Evolutionary conservation across 2,888 invertebrate species (phyloP), one percentile per base, ranked within the genome.

Genomic region (Agriotes lineatus): DNA sequence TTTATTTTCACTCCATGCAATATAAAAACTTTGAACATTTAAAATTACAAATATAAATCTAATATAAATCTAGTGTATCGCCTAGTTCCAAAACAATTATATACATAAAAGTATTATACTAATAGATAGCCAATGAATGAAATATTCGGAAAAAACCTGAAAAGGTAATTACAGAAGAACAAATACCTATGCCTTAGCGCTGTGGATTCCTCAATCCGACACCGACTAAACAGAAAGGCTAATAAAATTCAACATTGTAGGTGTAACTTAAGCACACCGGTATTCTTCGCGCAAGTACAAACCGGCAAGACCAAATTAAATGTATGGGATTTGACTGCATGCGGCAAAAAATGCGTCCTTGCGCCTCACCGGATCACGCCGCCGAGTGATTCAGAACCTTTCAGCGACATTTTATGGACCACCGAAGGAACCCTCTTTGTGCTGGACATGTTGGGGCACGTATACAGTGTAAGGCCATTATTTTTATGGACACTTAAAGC

Each of bases 311-410:
- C 72, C 1, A 67, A 77, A 18, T 54, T 83, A 12, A 69, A 74
- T 39, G 58, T 83, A 9, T 85, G 85, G 85, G 82, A 83, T 35
- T 69, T 83, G 5, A 74, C 78, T 25, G 76, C 77, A 20, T 82
- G 82, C 59, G 83, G 81, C 7, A 83, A 78, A 68, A 78, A 76
- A 45, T 80, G 80, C 25, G 70, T 82, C 16, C 63, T 82, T 33
- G 75, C 73, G 2, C 75, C 79, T 52, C 80, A 81, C 22, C 57
- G 69, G 30, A 72, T 82, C 7, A 64, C 63, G 14, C 57, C 78
- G 14, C 73, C 76, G 0, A 60, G 74, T 10, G 64, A 75, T n/a
- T 72, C 70, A 2, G 73, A 76, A 12, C 57, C 70, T 5, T 79
- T 82, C 59, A 68, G 73, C n/a, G 72, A 73, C 42, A 56, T 76